These are phyloP conservation scores for Dromius quadrimaculatus DNA, from an alignment of 2,888 invertebrate species.

Conservation along the genomic window DNA sequence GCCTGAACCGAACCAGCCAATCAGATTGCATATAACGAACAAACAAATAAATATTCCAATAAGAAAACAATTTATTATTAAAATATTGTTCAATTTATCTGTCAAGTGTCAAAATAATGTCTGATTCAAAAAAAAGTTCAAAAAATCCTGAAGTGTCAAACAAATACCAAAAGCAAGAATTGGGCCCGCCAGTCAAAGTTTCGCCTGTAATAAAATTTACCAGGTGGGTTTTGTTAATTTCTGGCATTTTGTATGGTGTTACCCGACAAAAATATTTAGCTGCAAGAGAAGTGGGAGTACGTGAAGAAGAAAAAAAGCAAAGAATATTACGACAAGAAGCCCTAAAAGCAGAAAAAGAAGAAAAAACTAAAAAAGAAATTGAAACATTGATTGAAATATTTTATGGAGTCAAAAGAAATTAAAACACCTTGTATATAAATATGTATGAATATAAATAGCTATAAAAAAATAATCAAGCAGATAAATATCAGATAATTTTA, in stretches of 20 bases:
- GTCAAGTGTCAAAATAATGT: too few relatives aligned
- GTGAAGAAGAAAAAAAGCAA: constrained; percentile 59
- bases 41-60: too few relatives aligned
- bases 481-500: constrained; percentile 36
- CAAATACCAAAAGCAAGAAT: too few relatives aligned
- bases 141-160: too few relatives aligned
- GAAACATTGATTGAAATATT: constrained; percentile 41
- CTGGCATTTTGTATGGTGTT: constrained; percentile 63
- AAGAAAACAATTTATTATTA: too few relatives aligned
- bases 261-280: constrained; percentile 57
- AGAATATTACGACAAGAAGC: constrained; percentile 60
- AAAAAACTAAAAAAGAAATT: constrained; percentile 53
- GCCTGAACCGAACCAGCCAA: too few relatives aligned
- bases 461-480: constrained; percentile 5
- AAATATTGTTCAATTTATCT: too few relatives aligned
- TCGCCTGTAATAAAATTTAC: constrained; percentile 30
- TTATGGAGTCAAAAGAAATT: neutral
- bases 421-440: neutral
- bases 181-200: constrained; percentile 32
- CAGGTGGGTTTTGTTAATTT: constrained; percentile 62
- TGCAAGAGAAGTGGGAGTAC: constrained; percentile 58
- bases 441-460: neutral
- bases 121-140: too few relatives aligned
- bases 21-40: too few relatives aligned
- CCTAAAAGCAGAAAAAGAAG: constrained; percentile 54